Conservation (phyloP, 2,888 invertebrate species). For the Hoplodrina blanda region DNA sequence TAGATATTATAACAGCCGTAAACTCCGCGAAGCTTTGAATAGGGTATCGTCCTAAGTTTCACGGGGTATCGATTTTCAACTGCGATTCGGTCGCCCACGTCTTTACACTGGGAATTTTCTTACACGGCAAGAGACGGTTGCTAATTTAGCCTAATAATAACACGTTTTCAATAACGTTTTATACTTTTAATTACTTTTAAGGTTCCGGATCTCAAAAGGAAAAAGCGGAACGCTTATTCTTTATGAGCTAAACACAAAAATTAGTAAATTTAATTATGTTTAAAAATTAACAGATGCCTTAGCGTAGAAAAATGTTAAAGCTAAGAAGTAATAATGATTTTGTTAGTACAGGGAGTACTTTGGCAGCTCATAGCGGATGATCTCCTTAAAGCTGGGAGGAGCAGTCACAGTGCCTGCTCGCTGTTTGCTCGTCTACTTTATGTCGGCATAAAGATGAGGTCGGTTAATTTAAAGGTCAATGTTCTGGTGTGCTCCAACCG, state of each 20-base stretch:
- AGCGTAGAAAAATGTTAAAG: neutral
- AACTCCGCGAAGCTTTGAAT: conserved; percentile 69
- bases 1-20: conserved; percentile 62
- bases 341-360: conserved; percentile 13
- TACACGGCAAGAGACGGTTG: conserved; percentile 20
- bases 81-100: conserved; percentile 44
- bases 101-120: conserved; percentile 13
- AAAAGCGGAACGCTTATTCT: no score
- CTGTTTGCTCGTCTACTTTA: conserved; percentile 66
- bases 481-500: conserved; percentile 58
- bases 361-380: conserved; percentile 20
- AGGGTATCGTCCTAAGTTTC: conserved; percentile 70
- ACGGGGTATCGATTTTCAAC: conserved; percentile 71
- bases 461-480: conserved; percentile 71
- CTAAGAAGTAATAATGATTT: conserved; percentile 6
- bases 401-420: conserved; percentile 30
- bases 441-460: conserved; percentile 69
- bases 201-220: no score
- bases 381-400: conserved; percentile 7
- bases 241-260: no score
- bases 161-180: neutral
- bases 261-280: neutral
- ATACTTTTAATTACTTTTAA: no score
- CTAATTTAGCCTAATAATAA: neutral
- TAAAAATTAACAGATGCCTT: neutral